Base-by-base conservation (phyloP, 2,113 vertebrate species). In the Pristiophorus japonicus region DNA sequence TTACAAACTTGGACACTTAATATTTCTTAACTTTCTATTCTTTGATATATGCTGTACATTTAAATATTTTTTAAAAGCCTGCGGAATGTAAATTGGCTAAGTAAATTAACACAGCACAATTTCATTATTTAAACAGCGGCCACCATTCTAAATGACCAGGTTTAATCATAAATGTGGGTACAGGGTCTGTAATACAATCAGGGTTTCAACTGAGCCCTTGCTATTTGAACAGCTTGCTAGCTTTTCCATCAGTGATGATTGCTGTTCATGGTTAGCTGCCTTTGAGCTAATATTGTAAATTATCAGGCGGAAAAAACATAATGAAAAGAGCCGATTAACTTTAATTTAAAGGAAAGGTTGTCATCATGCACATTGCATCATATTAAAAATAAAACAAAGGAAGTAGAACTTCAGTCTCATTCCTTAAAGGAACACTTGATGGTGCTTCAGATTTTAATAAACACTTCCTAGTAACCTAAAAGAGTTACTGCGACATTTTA, bases 21-120 rank as follows among this genome's bases (percentile, higher is more conserved):
- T 73, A 94, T 51, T 94, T 94, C 93, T 66, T 30, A 67, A 67
- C 93, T 94, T 67, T 66, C 92, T 94, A 30, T n/a, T n/a, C n/a
- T n/a, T n/a, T n/a, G n/a, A n/a, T 59, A 7, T n/a, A 7, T 63
- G 59, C 59, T 63, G 88, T 38, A 65, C n/a, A 92, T 91, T 91
- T 62, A 62, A 30, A 45, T 70, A 0, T 85, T 65, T 94, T 73
- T 51, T 30, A 94, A 51, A 70, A 94, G 45, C 5, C 24, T 14
- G 65, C 12, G 10, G 45, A 70, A 94, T 73, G 24, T 18, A 47
- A 47, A 45, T 94, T 94, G 93, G 12, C 65, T 94, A 65, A 45
- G 65, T 45, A 94, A 94, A 94, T 73, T 70, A 94, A 70, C 42
- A 67, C 38, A 70, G 22, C 63, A 67, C 42, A 94, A 16, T 47